These are phyloP conservation scores for Micrasema longulum DNA, from an alignment of 1,140 invertebrate genomes.

Conservation along the genomic window DNA sequence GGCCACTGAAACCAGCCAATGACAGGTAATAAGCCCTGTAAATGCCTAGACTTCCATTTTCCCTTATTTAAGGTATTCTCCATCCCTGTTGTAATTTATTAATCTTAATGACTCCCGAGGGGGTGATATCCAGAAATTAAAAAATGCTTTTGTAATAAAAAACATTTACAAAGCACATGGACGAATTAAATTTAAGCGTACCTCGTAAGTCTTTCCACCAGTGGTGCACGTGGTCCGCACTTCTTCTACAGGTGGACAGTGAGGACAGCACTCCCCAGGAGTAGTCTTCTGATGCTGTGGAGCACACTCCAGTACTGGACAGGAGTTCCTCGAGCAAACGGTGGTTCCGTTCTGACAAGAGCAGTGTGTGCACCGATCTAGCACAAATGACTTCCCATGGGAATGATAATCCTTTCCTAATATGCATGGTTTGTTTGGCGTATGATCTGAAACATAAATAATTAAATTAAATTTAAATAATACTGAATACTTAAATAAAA, in stretches of 20 bases:
- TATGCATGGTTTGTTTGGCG: constrained; percentile 74
- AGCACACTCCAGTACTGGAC: constrained; percentile 85
- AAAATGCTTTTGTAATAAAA: too few relatives aligned
- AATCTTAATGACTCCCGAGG: too few relatives aligned
- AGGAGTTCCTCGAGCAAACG: constrained; percentile 81
- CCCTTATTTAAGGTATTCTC: too few relatives aligned
- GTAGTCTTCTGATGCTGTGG: constrained; percentile 74
- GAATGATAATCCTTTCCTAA: constrained; percentile 75
- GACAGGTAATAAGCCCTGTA: too few relatives aligned
- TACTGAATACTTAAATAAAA: too few relatives aligned
- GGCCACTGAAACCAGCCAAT: too few relatives aligned
- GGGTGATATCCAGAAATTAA: too few relatives aligned
- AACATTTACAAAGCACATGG: too few relatives aligned
- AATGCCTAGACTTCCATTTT: too few relatives aligned
- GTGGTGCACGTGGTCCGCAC: constrained; percentile 74
- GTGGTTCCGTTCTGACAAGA: constrained; percentile 82
- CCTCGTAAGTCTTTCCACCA: constrained; percentile 75
- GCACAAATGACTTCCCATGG: constrained; percentile 70
- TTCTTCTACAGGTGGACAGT: constrained; percentile 74
- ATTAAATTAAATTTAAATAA: background rate
- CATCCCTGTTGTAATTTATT: too few relatives aligned
- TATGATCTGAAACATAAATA: constrained; percentile 61
- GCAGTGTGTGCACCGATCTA: constrained; percentile 87
- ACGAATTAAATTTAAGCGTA: too few relatives aligned
- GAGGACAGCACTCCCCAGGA: constrained; percentile 82